phyloP scores from a whole-genome alignment of 2,113 vertebrate species.

The Catharus bicknelli region DNA sequence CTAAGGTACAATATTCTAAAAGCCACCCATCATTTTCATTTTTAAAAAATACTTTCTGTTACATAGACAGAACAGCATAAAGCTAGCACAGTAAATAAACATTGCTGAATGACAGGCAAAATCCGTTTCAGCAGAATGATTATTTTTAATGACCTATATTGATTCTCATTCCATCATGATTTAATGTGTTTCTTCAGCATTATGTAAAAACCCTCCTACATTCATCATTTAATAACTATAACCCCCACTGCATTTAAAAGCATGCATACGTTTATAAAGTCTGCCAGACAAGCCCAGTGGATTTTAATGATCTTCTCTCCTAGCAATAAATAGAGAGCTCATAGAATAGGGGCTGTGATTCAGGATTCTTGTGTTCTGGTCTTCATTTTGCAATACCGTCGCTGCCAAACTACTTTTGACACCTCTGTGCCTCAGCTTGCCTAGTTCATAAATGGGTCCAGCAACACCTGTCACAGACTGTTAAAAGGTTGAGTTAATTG shows the following conservation, averaged over 20 bases:
- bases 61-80: not conserved
- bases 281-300: not conserved
- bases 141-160: not conserved
- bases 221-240: not conserved
- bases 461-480: slow-evolving; percentile 31
- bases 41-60: not conserved
- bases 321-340: not conserved
- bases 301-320: slow-evolving; percentile 11
- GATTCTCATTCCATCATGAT: not conserved
- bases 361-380: slow-evolving; percentile 31
- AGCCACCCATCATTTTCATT: not conserved
- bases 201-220: not conserved
- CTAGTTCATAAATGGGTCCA: slow-evolving; percentile 24
- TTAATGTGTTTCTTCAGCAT: slow-evolving; percentile 7
- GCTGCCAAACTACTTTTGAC: not conserved
- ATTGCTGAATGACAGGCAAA: not conserved
- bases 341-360: not conserved
- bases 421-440: slow-evolving; percentile 54
- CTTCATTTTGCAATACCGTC: not conserved
- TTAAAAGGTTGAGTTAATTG: slow-evolving; percentile 49
- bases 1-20: not conserved
- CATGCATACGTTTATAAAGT: not conserved
- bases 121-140: not conserved
- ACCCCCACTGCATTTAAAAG: not conserved
- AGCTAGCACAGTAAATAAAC: not conserved